Evolutionary conservation across 2,113 vertebrate genomes (phyloP).

Genomic region (Grallaria varia): DNA sequence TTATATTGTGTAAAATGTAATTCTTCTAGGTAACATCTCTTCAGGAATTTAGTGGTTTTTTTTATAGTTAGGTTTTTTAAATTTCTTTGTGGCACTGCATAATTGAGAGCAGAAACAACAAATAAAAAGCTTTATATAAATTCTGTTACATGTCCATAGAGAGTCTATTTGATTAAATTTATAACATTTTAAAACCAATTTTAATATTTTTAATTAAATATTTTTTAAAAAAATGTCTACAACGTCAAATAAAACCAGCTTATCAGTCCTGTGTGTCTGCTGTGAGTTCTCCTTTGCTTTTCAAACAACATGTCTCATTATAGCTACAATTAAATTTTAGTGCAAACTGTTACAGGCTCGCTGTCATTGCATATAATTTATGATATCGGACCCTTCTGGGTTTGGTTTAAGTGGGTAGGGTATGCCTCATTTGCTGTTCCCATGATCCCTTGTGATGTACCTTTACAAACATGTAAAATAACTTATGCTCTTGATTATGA

Average conservation of each 20-base stretch:
- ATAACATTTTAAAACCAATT: background rate
- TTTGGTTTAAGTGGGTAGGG: background rate
- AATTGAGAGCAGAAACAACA: background rate
- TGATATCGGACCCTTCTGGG: background rate
- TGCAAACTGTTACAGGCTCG: background rate
- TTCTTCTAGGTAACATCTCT: background rate
- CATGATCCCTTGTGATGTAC: background rate
- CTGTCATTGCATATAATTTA: background rate
- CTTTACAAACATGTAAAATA: background rate
- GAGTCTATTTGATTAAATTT: background rate
- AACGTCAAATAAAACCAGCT: background rate
- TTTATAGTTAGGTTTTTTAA: too few relatives aligned
- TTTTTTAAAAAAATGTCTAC: background rate
- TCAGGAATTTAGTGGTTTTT: background rate
- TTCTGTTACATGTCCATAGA: background rate
- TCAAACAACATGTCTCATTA: background rate
- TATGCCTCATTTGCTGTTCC: background rate
- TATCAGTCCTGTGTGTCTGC: background rate
- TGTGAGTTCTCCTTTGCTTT: background rate
- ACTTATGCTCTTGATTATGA: background rate
- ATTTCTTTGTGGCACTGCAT: background rate
- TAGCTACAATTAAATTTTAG: background rate
- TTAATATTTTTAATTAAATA: background rate
- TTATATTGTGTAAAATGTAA: background rate
- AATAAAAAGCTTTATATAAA: background rate